These are phyloP conservation scores for Axinella damicornis DNA, from an alignment of 37 sponge, comb jelly and placozoan species.

Conservation along the genomic window DNA sequence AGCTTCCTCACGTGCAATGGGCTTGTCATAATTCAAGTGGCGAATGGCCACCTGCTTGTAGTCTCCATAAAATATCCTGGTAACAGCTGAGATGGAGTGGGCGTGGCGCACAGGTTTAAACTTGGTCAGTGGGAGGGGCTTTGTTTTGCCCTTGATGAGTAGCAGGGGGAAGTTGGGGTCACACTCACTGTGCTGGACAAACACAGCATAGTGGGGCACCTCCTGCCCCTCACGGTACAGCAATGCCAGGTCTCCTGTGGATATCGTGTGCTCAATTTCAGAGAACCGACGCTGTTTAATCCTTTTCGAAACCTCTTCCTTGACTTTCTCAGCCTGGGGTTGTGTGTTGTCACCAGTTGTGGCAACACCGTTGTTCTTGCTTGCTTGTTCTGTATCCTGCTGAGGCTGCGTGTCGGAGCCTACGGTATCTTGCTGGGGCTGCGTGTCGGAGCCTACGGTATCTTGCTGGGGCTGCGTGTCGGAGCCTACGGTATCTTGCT, in stretches of 20 bases:
- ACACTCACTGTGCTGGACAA: conserved; percentile 45
- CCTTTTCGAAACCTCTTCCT: background rate
- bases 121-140: conserved; percentile 35
- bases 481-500: too few species aligned
- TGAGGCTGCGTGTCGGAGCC: too few species aligned
- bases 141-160: conserved; percentile 75
- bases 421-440: too few species aligned
- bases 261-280: conserved; percentile 27
- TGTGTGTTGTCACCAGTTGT: background rate
- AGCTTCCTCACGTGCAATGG: background rate
- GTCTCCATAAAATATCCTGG: conserved; percentile 80
- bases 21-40: conserved; percentile 6
- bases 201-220: conserved; percentile 62
- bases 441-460: too few species aligned
- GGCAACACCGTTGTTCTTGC: background rate
- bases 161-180: conserved; percentile 59
- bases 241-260: conserved; percentile 68
- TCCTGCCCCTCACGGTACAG: conserved; percentile 44
- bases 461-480: too few species aligned
- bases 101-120: conserved; percentile 47
- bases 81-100: conserved; percentile 52
- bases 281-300: conserved; percentile 25
- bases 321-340: too few species aligned
- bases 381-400: background rate
- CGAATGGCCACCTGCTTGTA: conserved; percentile 50